Evolutionary conservation across 2,113 vertebrate species (phyloP).

Genomic region (Platysternon megacephalum): DNA sequence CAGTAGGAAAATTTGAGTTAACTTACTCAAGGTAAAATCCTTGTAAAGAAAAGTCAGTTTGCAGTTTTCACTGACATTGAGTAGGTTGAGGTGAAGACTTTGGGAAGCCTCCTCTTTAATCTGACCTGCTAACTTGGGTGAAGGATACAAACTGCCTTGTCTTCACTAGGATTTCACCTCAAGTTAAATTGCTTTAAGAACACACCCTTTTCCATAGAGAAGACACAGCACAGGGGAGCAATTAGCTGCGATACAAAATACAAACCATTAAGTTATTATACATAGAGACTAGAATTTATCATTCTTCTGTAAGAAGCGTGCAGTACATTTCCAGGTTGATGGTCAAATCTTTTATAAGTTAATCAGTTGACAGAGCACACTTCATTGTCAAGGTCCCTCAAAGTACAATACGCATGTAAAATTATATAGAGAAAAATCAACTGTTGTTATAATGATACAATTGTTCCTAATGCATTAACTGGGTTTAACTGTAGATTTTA

Average conservation of each 20-base stretch:
- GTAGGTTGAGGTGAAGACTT: background rate
- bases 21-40: background rate
- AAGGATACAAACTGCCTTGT: background rate
- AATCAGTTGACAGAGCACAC: accelerated
- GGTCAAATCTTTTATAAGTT: background rate
- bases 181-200: background rate
- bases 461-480: background rate
- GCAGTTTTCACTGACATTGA: background rate
- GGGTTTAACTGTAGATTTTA: background rate
- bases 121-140: background rate
- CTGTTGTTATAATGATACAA: background rate
- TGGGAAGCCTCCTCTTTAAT: background rate
- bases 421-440: background rate
- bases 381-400: background rate
- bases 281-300: background rate
- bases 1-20: background rate
- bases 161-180: background rate
- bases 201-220: background rate
- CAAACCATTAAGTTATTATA: background rate
- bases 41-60: background rate
- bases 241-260: background rate
- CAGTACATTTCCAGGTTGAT: background rate
- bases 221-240: background rate
- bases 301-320: background rate
- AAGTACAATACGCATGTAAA: background rate